Evolutionary conservation across 1,140 invertebrate genomes (phyloP), one percentile per base, ranked within the genome.

Genomic region (Drosophila willistoni): DNA sequence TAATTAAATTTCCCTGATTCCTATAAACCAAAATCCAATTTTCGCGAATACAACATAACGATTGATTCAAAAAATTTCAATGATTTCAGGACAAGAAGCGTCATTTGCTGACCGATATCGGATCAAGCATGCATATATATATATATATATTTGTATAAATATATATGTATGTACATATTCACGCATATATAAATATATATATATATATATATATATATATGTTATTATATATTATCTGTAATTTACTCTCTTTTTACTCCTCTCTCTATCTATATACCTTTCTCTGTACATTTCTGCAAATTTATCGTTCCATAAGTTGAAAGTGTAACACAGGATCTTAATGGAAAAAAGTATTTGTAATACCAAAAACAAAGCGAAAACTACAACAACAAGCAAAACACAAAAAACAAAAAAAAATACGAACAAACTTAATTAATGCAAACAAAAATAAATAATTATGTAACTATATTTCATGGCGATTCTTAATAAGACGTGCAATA

Each of bases 31-130:
- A 70, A 61, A 60, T 44, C 69, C 59, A 51, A 9, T 51, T 44
- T 22, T 54, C 29, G 73, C 59, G 39, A 64, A 56, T 17, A 14
- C 71, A 54, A 71, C 39, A 70, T 36, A 74, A 64, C 61, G 63
- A 74, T 69, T 71, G 47, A 54, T 44, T 34, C 14, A 29, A 17
- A 47, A 54, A 57, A 34, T 41, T 77, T 66, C 14, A 14, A 62
- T 56, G 51, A 64, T 77, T 36, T 42, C 14, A 57, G 41, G 29
- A 63, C 25, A 69, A 90, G 81, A 89, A 87, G 84, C 86, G 86
- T 89, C 83, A 67, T 77, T 71, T 36, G 87, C 87, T 81, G 76
- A 87, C 87, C 87, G 87, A 90, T 90, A 91, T 89, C 84, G 84
- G 84, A 89, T 89, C 42, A 59, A 59, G 36, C 70, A 19, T 76